Percentiles rank a stretch among this genome's conserved stretches.
phyloP scores from a whole-genome alignment of 2,888 invertebrate species.

The Acleris cristana region DNA sequence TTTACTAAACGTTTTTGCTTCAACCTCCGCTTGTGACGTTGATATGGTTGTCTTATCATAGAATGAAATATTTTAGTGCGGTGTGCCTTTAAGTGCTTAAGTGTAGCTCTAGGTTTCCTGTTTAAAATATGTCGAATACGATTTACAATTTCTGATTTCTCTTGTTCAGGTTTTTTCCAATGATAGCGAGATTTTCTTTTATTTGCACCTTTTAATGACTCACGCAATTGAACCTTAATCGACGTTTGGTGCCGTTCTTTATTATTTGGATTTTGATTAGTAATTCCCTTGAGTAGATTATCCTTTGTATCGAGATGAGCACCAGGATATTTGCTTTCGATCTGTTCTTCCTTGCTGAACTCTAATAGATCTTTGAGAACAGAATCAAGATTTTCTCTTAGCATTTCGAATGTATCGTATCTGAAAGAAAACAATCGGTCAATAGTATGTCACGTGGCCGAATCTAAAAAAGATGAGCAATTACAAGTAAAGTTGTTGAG shows the following conservation, averaged over 20 bases:
- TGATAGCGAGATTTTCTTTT: conserved; percentile 44
- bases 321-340: conserved; percentile 67
- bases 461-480: too few relatives aligned
- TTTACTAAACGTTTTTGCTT: conserved; percentile 8
- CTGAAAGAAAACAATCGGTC: conserved; percentile 53
- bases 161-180: conserved; percentile 41
- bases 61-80: conserved; percentile 40
- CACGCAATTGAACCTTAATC: conserved; percentile 45
- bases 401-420: conserved; percentile 95
- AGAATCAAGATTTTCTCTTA: conserved; percentile 90
- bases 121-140: conserved; percentile 71
- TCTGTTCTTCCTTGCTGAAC: conserved; percentile 67
- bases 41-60: conserved; percentile 5
- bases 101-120: conserved; percentile 53
- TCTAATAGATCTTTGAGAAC: conserved; percentile 87
- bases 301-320: conserved; percentile 61
- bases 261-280: conserved; percentile 28
- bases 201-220: conserved; percentile 44
- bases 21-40: conserved; percentile 39
- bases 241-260: conserved; percentile 45
- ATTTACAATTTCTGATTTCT: conserved; percentile 59
- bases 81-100: conserved; percentile 45
- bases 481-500: too few relatives aligned
- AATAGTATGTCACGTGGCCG: too few relatives aligned
- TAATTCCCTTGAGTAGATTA: conserved; percentile 52